phyloP scores from a whole-genome alignment of 2,113 vertebrate genomes.

The Alaudala cheleensis region DNA sequence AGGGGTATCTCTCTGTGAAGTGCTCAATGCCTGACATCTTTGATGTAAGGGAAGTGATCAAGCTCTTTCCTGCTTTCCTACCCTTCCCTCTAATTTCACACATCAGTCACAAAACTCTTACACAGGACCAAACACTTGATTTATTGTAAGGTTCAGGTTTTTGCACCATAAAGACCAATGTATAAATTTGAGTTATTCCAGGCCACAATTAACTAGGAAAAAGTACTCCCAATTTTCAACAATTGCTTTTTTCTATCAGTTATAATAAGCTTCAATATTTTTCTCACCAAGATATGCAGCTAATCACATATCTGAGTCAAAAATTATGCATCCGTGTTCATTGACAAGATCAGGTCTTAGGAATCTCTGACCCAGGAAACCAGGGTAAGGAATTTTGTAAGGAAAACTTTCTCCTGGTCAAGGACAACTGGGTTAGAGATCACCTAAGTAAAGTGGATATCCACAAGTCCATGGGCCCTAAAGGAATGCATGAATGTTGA shows the following conservation, averaged over 20 bases:
- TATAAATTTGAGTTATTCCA: background rate
- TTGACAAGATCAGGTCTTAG: background rate
- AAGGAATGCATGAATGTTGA: background rate
- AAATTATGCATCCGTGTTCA: rapidly evolving
- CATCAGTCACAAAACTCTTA: background rate
- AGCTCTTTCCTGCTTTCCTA: background rate
- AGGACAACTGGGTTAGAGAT: background rate
- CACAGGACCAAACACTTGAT: background rate
- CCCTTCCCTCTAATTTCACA: background rate
- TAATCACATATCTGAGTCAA: background rate
- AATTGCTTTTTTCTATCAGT: background rate
- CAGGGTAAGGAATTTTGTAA: background rate
- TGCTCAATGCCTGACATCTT: background rate
- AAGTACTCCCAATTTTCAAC: background rate
- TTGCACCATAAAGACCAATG: background rate
- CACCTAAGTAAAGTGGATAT: background rate
- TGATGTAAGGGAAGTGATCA: background rate
- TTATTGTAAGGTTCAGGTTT: background rate
- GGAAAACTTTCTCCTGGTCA: background rate
- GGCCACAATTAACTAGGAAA: background rate
- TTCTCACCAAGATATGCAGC: background rate
- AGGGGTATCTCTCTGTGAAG: background rate
- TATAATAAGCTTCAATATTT: background rate
- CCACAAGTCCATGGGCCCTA: background rate
- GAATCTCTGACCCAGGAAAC: background rate